Percentiles rank a stretch among this genome's conserved stretches.
phyloP scores from a whole-genome alignment of 2,888 invertebrate genomes.

The Drosophila fulvimacula region DNA sequence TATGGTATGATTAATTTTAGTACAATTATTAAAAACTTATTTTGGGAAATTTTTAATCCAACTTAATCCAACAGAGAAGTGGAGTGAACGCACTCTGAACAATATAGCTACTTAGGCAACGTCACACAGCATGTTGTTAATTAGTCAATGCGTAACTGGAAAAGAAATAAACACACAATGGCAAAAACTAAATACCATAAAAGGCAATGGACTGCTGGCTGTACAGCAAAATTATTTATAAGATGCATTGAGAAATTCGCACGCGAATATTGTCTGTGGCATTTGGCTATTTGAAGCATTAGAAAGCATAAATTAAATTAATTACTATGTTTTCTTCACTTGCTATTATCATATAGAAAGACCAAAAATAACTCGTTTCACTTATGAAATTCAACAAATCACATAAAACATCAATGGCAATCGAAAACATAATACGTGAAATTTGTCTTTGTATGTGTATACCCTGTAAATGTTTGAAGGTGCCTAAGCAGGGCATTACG shows the following conservation, averaged over 20 bases:
- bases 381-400: constrained; percentile 8
- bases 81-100: constrained; percentile 70
- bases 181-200: constrained; percentile 8
- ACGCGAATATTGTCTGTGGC: constrained; percentile 35
- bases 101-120: constrained; percentile 7
- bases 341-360: neutral
- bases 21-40: constrained; percentile 37
- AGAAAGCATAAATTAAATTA: constrained; percentile 12
- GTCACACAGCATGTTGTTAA: constrained; percentile 16
- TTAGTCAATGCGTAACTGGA: constrained; percentile 45
- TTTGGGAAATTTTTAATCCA: constrained; percentile 62
- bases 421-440: constrained; percentile 10
- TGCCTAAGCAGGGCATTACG: neutral
- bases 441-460: neutral
- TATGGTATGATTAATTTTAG: constrained; percentile 22
- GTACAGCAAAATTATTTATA: constrained; percentile 17
- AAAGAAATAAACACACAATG: constrained; percentile 19
- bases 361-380: constrained; percentile 2
- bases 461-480: neutral
- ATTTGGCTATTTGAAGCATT: constrained; percentile 12
- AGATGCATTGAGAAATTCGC: constrained; percentile 33
- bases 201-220: constrained; percentile 11
- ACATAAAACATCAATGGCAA: constrained; percentile 11
- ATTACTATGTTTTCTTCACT: constrained; percentile 1
- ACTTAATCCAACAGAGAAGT: constrained; percentile 37